A percentile compares a stretch with the other conserved stretches of the same genome.
Evolutionary conservation across 92 coral and sea anemone species (phyloP).

Genomic region (Porites lobata): DNA sequence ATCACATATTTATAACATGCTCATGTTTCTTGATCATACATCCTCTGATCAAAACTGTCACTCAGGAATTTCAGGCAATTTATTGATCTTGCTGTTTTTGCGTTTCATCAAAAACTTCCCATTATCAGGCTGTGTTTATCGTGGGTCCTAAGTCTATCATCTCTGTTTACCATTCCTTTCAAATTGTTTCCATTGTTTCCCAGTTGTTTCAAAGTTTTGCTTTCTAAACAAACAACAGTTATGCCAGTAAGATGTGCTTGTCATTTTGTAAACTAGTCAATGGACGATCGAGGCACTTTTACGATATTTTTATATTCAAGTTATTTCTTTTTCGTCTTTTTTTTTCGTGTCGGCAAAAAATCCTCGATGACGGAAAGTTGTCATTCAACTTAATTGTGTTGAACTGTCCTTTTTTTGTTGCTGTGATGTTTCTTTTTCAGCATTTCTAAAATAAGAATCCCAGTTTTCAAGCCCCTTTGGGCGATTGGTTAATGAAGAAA

Average conservation of each 20-base stretch:
- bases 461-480: background rate
- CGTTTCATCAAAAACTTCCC: constrained; percentile 37
- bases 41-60: background rate
- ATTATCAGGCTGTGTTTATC: constrained; percentile 16
- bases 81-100: constrained; percentile 26
- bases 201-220: constrained; percentile 4
- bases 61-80: constrained; percentile 24
- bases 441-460: background rate
- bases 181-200: constrained; percentile 25
- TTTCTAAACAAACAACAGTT: constrained; percentile 41
- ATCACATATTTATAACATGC: constrained; percentile 12
- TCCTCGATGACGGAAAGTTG: no score
- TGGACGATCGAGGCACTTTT: no score
- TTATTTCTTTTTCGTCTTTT: no score
- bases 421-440: constrained; percentile 4
- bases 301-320: no score
- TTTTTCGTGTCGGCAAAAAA: no score
- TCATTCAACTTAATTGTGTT: background rate
- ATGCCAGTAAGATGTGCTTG: background rate
- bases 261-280: background rate
- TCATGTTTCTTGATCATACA: background rate
- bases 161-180: constrained; percentile 28
- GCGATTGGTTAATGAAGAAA: background rate
- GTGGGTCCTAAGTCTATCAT: background rate
- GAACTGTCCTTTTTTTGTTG: no score